phyloP scores from a whole-genome alignment of 2,888 invertebrate species.

The Drosophila macrothrix region DNA sequence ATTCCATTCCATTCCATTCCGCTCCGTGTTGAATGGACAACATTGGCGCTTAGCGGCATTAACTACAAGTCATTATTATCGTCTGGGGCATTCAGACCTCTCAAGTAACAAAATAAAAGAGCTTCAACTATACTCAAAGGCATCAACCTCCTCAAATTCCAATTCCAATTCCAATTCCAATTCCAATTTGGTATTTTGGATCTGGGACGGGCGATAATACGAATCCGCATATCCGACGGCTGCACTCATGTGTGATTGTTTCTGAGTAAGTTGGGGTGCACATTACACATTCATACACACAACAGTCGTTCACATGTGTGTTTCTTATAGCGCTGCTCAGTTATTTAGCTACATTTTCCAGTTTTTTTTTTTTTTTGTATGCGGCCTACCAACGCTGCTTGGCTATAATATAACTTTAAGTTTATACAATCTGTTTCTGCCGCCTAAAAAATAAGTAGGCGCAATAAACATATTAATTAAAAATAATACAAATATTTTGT shows the following conservation, averaged over 20 bases:
- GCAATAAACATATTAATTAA: not conserved
- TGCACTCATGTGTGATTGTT: constrained; percentile 74
- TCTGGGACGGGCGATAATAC: constrained; percentile 57
- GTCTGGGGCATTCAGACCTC: constrained; percentile 63
- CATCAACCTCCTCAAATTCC: constrained; percentile 33
- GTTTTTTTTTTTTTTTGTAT: too few species aligned
- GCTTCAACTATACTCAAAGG: constrained; percentile 42
- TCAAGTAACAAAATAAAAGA: constrained; percentile 40
- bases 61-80: constrained; percentile 77
- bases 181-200: constrained; percentile 74
- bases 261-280: constrained; percentile 44
- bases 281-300: constrained; percentile 15
- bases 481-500: not conserved
- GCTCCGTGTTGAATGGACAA: constrained; percentile 26
- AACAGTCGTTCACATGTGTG: constrained; percentile 14
- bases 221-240: constrained; percentile 47
- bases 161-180: constrained; percentile 38
- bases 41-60: constrained; percentile 65
- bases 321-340: constrained; percentile 38
- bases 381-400: too few species aligned
- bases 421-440: not conserved
- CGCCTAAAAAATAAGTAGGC: too few species aligned
- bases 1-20: constrained; percentile 3
- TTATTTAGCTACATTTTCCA: constrained; percentile 15
- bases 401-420: not conserved